A percentile compares a stretch with the other conserved stretches of the same genome.
Conservation (phyloP, 2,797 vertebrate genomes). For the Carapus acus region DNA sequence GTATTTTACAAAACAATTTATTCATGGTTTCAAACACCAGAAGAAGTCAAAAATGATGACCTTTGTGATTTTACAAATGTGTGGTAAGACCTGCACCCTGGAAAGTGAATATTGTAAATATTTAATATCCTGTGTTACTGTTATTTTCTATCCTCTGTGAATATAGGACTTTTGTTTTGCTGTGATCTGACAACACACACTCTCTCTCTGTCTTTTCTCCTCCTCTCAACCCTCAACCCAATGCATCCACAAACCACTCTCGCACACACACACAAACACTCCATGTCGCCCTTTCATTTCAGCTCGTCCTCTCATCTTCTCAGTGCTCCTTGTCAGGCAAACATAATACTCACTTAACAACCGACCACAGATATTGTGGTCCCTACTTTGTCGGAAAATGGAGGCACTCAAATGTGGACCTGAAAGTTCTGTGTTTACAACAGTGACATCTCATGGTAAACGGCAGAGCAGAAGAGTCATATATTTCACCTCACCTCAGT, state of each 20-base stretch:
- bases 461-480: slow-evolving; percentile 23
- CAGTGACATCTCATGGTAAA: slow-evolving; percentile 20
- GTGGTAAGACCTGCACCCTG: too few species aligned
- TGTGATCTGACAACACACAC: slow-evolving; percentile 14
- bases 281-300: slow-evolving; percentile 26
- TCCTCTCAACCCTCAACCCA: too few species aligned
- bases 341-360: slow-evolving; percentile 40
- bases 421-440: slow-evolving; percentile 22
- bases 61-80: too few species aligned
- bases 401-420: slow-evolving; percentile 13
- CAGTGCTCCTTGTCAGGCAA: slow-evolving; percentile 29
- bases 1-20: too few species aligned
- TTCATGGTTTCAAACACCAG: too few species aligned
- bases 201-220: background rate
- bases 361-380: slow-evolving; percentile 18
- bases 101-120: too few species aligned
- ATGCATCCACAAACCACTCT: background rate
- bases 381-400: slow-evolving; percentile 1
- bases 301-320: slow-evolving; percentile 33
- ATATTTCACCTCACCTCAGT: slow-evolving; percentile 33
- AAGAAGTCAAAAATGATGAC: too few species aligned
- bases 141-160: slow-evolving; percentile 8
- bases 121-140: too few species aligned
- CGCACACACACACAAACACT: background rate
- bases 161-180: slow-evolving; percentile 1